These are phyloP conservation scores for Ellobius talpinus DNA, from an alignment of 2,113 vertebrate species.

Conservation along the genomic window DNA sequence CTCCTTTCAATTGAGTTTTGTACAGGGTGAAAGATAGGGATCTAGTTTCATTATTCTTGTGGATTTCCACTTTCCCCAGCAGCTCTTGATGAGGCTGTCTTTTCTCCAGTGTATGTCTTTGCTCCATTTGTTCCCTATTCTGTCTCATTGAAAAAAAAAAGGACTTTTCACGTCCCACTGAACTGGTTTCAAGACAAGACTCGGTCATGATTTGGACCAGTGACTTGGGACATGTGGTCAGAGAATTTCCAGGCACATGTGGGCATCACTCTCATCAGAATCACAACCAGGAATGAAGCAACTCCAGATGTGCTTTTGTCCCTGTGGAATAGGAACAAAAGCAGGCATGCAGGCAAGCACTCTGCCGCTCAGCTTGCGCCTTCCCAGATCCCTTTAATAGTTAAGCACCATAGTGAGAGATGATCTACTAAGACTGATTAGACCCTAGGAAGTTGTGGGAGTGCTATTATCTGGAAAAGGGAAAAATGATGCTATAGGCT, in stretches of 20 bases:
- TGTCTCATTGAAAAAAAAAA: background rate
- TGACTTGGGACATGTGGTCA: background rate
- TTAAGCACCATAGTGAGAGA: background rate
- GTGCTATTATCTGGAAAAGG: background rate
- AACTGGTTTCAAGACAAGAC: slow-evolving; percentile 27
- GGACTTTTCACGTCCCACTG: background rate
- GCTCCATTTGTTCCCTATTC: background rate
- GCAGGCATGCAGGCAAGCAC: background rate
- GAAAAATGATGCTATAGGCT: background rate
- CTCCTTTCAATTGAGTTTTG: background rate
- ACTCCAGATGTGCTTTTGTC: background rate
- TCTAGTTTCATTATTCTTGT: background rate
- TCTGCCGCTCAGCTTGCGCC: background rate
- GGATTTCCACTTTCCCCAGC: background rate
- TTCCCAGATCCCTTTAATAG: background rate
- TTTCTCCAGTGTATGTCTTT: background rate
- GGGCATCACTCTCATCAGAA: background rate
- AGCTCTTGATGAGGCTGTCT: background rate
- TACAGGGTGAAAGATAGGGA: background rate
- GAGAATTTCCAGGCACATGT: background rate
- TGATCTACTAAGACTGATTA: background rate
- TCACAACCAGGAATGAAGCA: background rate
- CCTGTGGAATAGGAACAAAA: background rate
- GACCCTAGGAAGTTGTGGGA: background rate
- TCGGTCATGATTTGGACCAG: background rate